Evolutionary conservation across 1,140 invertebrate species (phyloP).

Genomic region (Lasioglossum albipes): DNA sequence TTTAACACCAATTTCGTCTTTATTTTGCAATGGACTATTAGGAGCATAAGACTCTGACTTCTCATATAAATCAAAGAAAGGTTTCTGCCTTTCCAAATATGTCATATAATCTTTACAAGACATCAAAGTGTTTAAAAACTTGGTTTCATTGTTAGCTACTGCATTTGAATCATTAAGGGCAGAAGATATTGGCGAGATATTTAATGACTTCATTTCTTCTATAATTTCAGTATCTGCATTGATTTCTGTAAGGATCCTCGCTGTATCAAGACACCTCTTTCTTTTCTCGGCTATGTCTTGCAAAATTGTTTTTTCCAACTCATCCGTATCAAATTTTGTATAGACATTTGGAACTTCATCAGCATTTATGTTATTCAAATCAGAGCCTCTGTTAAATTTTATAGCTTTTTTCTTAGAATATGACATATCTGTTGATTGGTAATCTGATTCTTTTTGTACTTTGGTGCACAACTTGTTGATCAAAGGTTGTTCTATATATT

Average conservation of each 20-base stretch:
- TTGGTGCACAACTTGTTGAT: background rate
- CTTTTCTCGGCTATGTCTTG: slow-evolving; percentile 64
- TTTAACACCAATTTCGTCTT: background rate
- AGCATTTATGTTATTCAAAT: background rate
- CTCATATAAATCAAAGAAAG: slow-evolving; percentile 51
- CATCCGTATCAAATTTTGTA: slow-evolving; percentile 28
- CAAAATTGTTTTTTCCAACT: slow-evolving; percentile 58
- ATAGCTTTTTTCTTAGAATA: slow-evolving; percentile 17
- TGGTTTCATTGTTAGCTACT: slow-evolving; percentile 35
- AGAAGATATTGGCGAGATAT: slow-evolving; percentile 28
- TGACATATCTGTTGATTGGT: background rate
- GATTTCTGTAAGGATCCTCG: slow-evolving; percentile 65
- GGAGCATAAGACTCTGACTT: slow-evolving; percentile 1
- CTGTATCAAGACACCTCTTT: slow-evolving; percentile 67
- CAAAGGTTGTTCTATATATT: background rate
- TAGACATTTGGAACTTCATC: background rate
- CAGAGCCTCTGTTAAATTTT: background rate
- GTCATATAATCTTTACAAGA: slow-evolving; percentile 61
- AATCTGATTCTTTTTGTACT: background rate
- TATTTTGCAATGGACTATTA: slow-evolving; percentile 7
- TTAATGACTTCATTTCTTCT: slow-evolving; percentile 27
- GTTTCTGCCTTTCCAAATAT: slow-evolving; percentile 53
- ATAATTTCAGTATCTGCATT: slow-evolving; percentile 39
- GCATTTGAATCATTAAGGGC: slow-evolving; percentile 12
- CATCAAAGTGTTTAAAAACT: slow-evolving; percentile 61